Evolutionary conservation across 1,140 invertebrate species (phyloP), one percentile per base, ranked within the genome.

Genomic region (Halesus radiatus): DNA sequence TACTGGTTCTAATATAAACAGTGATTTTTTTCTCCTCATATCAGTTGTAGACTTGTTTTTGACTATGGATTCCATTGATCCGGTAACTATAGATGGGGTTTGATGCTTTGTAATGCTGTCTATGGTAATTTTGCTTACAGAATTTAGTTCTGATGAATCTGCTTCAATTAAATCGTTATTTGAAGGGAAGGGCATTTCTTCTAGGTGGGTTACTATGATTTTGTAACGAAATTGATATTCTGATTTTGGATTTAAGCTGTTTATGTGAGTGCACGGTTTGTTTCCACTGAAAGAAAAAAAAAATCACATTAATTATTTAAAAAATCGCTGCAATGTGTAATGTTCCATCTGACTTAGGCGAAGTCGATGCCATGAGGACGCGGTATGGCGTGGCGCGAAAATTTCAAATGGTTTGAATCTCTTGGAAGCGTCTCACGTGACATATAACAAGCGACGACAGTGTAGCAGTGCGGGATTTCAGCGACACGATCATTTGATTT

Each of bases 221-320:
- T 72, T 72, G 50, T 72, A 72, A 20, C 45, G n/a, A 23, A 72
- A 53, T 5, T 53, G 52, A 20, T 72, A 20, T 16, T 52, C 37
- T 10, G 68, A 26, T 10, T 53, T 72, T 13, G 68, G 68, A 52
- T 52, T 5, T 52, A 72, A 22, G 22, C 53, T 72, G 68, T 72
- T 53, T 18, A 72, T 52, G 13, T 18, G 26, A 3, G 45, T 20
- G 6, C 18, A 23, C n/a, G 68, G 68, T 26, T 72, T 13, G 68
- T 53, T 72, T 23, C 68, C 68, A 72, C 68, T 72, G 50, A 72
- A 72, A 72, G 53, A 13, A 53, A 53, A 72, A 37, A 8, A 7
- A 37, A 37, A 37, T 37, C 3, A 37, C 3, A 7, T 37, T 7
- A 37, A 37, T 37, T 37, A 37, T 37, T 4, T 1, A 37, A 37